Evolutionary conservation across 2,113 vertebrate genomes (phyloP), one percentile per base, ranked within the genome.

Genomic region (Lathamus discolor): DNA sequence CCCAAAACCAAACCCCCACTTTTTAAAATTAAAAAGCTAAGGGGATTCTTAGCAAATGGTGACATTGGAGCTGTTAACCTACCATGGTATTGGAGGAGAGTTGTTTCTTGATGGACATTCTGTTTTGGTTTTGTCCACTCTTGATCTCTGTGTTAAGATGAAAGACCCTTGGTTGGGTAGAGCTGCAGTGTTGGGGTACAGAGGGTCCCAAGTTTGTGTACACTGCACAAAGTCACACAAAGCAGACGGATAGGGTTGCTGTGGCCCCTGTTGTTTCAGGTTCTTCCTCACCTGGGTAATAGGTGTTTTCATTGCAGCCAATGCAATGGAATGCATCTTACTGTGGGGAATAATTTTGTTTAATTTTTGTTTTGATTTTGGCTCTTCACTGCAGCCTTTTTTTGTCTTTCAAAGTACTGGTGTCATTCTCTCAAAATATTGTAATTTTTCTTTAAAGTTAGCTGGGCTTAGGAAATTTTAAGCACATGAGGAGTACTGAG

Each of bases 261-360:
- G 2, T 28, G 24, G 10, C 22, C n/a, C n/a, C n/a, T 83, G 13
- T 51, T 59, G 5, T 12, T 68, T 66, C 49, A 55, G 4, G 25
- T 92, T 90, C 37, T 88, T 85, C 16, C 14, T 79, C 29, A 46
- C 18, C 17, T 8, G 10, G 1, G 1, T 52, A 41, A 77, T 7
- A 84, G 8, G 4, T 74, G 28, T 46, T 81, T 57, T 74, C 73
- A 59, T 78, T 0, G 0, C 13, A 81, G 17, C 2, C 12, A 54
- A 17, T 74, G 86, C 17, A 52, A 19, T 29, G 12, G 7, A 83
- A 61, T 64, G 0, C 20, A 37, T 74, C n/a, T 69, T 44, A 52
- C 22, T 59, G 2, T 20, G 22, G 22, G 24, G 20, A 24, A 54
- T 54, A 28, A 48, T 6, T 9, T 22, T 76, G 3, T 37, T 48